A percentile compares a stretch with the other conserved stretches of the same genome.
These are phyloP conservation scores for Hydra vulgaris DNA, from an alignment of 30 jellyfish, hydroid and myxozoan genomes.

Conservation along the genomic window DNA sequence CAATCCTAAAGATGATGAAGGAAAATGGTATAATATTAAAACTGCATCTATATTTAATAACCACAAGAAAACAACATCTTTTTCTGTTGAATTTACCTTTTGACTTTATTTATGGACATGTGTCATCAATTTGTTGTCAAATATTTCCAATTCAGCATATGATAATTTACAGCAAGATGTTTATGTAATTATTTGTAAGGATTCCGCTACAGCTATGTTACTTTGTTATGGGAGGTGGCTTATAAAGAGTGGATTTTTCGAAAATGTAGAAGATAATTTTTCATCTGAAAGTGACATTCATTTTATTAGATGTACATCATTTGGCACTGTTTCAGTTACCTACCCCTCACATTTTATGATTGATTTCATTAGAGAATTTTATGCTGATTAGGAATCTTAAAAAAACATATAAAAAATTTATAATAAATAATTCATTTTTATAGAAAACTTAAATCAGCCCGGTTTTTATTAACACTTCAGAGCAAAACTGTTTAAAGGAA, in stretches of 20 bases:
- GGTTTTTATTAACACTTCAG: too few species aligned
- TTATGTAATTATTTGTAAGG: neutral
- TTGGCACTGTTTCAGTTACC: too few species aligned
- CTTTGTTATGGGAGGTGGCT: conserved; percentile 12
- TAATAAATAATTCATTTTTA: too few species aligned
- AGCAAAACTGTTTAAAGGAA: too few species aligned
- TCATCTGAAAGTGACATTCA: neutral
- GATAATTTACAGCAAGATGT: neutral
- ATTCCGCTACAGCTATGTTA: conserved; percentile 14
- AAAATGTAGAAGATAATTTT: conserved; percentile 12
- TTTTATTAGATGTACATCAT: too few species aligned
- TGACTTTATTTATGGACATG: conserved; percentile 11
- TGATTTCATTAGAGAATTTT: too few species aligned
- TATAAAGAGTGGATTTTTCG: conserved; percentile 38
- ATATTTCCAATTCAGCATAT: neutral
- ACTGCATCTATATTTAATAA: neutral
- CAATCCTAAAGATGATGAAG: conserved; percentile 18
- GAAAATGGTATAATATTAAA: conserved; percentile 23
- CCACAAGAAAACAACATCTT: neutral
- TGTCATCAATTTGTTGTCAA: neutral
- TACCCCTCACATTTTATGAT: too few species aligned
- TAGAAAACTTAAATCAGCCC: too few species aligned
- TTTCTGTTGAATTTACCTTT: neutral
- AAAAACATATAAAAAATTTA: too few species aligned
- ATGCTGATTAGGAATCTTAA: too few species aligned